phyloP scores from a whole-genome alignment of 2,113 vertebrate genomes.

The Phalacrocorax brasilianus region DNA sequence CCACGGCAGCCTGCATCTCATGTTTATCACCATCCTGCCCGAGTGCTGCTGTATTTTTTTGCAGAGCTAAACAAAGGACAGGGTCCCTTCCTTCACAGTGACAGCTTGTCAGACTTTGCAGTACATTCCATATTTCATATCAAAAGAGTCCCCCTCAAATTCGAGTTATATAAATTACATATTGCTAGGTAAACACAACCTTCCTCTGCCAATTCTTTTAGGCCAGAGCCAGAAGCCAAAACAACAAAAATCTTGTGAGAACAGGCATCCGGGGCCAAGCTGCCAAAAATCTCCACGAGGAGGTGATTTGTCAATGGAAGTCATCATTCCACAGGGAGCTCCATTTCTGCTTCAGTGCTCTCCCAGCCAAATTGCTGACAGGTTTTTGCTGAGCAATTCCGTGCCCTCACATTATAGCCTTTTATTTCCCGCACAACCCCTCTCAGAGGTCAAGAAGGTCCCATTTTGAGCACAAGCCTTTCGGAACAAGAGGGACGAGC shows the following conservation, averaged over 20 bases:
- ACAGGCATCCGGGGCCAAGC: background rate
- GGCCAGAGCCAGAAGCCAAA: conserved; percentile 3
- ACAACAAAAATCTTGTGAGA: conserved; percentile 27
- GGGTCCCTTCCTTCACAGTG: background rate
- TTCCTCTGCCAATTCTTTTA: conserved; percentile 21
- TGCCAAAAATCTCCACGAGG: conserved; percentile 5
- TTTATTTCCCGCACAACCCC: background rate
- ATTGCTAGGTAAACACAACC: conserved; percentile 17
- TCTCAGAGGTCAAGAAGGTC: background rate
- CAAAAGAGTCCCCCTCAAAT: background rate
- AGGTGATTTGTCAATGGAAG: conserved; percentile 13
- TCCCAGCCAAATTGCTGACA: background rate
- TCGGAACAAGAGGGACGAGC: background rate
- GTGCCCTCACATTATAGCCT: background rate
- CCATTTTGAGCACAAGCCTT: background rate
- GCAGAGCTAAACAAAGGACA: background rate
- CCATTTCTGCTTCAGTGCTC: background rate
- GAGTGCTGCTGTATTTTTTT: background rate
- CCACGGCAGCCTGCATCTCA: background rate
- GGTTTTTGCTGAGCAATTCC: background rate
- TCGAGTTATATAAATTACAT: conserved; percentile 17
- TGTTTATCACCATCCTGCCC: background rate
- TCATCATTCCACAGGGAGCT: background rate
- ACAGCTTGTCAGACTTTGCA: conserved; percentile 32
- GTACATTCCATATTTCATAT: conserved; percentile 9